Percentiles rank a stretch among this genome's conserved stretches.
Conservation (phyloP, 2,888 invertebrate species). For the Hecatera dysodea region DNA sequence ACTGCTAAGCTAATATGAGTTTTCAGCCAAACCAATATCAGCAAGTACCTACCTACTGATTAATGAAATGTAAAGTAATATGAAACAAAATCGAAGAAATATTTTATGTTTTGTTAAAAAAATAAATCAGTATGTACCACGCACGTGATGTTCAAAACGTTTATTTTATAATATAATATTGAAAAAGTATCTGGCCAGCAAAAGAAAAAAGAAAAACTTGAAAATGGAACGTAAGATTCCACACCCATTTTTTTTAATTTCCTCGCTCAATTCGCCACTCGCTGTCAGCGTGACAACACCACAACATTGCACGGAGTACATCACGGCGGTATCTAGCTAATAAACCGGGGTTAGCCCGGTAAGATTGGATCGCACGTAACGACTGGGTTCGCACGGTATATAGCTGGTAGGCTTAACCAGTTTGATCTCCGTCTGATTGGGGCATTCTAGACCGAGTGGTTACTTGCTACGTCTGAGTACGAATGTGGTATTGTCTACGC, state of each 20-base stretch:
- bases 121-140: no score
- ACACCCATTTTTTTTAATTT: not conserved
- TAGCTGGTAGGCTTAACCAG: conserved; percentile 57
- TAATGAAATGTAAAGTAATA: no score
- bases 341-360: conserved; percentile 62
- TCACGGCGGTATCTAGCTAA: conserved; percentile 58
- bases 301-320: conserved; percentile 48
- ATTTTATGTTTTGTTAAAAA: no score
- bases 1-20: no score
- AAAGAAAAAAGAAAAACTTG: not conserved
- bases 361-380: conserved; percentile 63
- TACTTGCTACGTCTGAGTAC: conserved; percentile 31
- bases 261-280: not conserved
- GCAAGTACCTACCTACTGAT: no score
- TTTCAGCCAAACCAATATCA: no score
- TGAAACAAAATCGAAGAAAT: no score
- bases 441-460: conserved; percentile 45
- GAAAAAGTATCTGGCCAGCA: not conserved
- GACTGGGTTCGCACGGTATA: conserved; percentile 59
- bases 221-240: not conserved
- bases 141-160: no score
- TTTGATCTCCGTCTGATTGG: conserved; percentile 61
- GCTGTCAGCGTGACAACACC: conserved; percentile 29
- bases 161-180: no score
- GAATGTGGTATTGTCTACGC: conserved; percentile 11